A percentile compares a stretch with the other conserved stretches of the same genome.
Conservation (phyloP, 2,888 invertebrate species). For the Ophion obscuratus region DNA sequence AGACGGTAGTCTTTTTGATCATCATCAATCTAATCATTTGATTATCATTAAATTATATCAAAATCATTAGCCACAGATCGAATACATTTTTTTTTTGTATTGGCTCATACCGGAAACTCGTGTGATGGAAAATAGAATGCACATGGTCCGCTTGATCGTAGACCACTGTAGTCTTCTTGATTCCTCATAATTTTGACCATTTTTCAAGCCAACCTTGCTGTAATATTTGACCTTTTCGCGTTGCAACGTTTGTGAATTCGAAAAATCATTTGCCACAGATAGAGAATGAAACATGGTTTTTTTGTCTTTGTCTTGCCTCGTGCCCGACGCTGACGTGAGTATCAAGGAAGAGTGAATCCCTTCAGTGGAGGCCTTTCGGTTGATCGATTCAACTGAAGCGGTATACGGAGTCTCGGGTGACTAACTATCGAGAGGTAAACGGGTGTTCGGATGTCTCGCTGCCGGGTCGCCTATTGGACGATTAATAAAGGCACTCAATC, state of each 20-base stretch:
- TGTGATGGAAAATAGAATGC: constrained; percentile 52
- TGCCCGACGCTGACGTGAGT: constrained; percentile 7
- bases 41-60: too few species aligned
- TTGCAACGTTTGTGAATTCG: too few species aligned
- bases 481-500: constrained; percentile 77
- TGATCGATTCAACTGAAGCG: constrained; percentile 26
- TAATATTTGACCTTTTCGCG: too few species aligned
- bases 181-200: too few species aligned
- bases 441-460: constrained; percentile 68
- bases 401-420: constrained; percentile 61
- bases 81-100: too few species aligned
- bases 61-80: too few species aligned
- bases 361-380: constrained; percentile 24
- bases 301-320: not conserved
- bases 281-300: too few species aligned
- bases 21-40: too few species aligned
- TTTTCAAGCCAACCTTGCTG: too few species aligned
- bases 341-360: constrained; percentile 26
- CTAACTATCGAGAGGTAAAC: constrained; percentile 72
- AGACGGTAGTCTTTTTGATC: too few species aligned
- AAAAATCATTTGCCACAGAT: too few species aligned
- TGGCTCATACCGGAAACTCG: constrained; percentile 54
- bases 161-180: too few species aligned
- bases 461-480: constrained; percentile 66
- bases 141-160: not conserved